phyloP scores from a whole-genome alignment of 2,113 vertebrate species.

The Hylia prasina region DNA sequence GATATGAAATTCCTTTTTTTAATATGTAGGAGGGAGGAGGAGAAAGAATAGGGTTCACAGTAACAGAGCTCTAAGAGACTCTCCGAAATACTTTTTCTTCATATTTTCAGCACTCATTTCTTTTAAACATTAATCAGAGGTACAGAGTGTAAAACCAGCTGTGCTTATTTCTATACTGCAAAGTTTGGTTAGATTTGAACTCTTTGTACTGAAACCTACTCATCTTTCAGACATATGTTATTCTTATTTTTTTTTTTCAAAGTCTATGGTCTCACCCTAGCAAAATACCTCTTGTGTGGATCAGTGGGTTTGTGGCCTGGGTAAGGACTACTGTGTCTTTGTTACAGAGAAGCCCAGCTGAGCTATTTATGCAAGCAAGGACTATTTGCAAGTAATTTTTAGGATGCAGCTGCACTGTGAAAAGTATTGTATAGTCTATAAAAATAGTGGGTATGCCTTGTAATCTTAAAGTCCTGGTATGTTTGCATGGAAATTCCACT shows the following conservation, averaged over 20 bases:
- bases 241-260: neutral
- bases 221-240: constrained; percentile 22
- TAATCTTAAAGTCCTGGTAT: constrained; percentile 41
- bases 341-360: neutral
- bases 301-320: neutral
- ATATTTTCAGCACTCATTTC: constrained; percentile 9
- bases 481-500: constrained; percentile 55
- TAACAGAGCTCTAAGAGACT: neutral
- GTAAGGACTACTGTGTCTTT: neutral
- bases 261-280: neutral
- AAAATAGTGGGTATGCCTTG: constrained; percentile 1
- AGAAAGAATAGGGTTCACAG: neutral
- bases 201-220: neutral
- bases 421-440: constrained; percentile 35
- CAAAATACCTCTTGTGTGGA: neutral
- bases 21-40: neutral
- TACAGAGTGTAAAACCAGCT: constrained; percentile 9
- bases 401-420: neutral
- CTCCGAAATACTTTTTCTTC: neutral
- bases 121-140: constrained; percentile 24
- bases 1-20: constrained; percentile 7
- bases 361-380: neutral
- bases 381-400: neutral
- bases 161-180: neutral
- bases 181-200: neutral